phyloP scores from a whole-genome alignment of 2,888 invertebrate species.

The Caenorhabditis panamensis region DNA sequence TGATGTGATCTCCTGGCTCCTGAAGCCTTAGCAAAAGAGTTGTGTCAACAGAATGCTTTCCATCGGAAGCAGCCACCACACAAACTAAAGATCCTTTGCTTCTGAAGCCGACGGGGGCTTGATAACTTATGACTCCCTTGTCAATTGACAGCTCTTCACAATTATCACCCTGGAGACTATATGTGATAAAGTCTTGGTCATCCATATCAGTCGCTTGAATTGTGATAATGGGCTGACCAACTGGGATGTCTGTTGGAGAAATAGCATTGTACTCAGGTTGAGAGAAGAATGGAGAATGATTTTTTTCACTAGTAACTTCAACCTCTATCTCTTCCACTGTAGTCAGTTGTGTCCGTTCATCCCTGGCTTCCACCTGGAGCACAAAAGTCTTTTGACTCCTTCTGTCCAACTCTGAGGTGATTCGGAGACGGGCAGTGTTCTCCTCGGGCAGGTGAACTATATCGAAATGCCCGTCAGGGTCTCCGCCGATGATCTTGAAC shows the following conservation, averaged over 20 bases:
- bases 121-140: slow-evolving; percentile 11
- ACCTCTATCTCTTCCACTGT: slow-evolving; percentile 45
- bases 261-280: slow-evolving; percentile 36
- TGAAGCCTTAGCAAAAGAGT: slow-evolving; percentile 38
- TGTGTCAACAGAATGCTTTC: slow-evolving; percentile 35
- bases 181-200: slow-evolving; percentile 37
- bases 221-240: slow-evolving; percentile 58
- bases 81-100: slow-evolving; percentile 45
- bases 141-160: slow-evolving; percentile 62
- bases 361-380: slow-evolving; percentile 58
- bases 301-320: slow-evolving; percentile 19
- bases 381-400: slow-evolving; percentile 10
- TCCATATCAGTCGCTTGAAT: slow-evolving; percentile 64
- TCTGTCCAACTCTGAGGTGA: slow-evolving; percentile 38
- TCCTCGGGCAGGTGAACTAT: slow-evolving; percentile 39
- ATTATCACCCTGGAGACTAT: slow-evolving; percentile 50
- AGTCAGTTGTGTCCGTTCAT: slow-evolving; percentile 38
- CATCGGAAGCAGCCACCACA: slow-evolving; percentile 57
- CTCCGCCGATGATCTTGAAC: slow-evolving; percentile 62
- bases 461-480: slow-evolving; percentile 56
- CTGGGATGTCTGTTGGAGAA: slow-evolving; percentile 49
- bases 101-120: too few relatives aligned
- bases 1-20: too few relatives aligned
- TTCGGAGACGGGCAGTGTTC: slow-evolving; percentile 31
- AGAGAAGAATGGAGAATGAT: slow-evolving; percentile 33